A percentile compares a stretch with the other conserved stretches of the same genome.
These are phyloP conservation scores for Varroa destructor DNA, from an alignment of 1,140 invertebrate species.

Conservation along the genomic window DNA sequence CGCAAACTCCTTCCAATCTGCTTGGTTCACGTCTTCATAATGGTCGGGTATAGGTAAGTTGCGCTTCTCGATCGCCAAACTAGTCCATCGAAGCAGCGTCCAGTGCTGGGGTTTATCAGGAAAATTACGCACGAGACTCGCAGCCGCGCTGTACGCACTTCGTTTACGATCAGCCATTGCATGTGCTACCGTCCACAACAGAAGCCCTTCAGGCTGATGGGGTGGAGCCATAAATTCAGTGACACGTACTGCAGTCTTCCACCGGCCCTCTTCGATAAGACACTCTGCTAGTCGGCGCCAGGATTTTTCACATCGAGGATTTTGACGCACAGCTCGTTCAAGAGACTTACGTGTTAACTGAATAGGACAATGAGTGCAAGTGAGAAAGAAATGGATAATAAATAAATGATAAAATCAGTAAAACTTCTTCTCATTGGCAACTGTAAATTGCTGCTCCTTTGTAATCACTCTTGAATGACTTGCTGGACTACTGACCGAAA, in stretches of 20 bases:
- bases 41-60: neutral
- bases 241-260: neutral
- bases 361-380: too few species aligned
- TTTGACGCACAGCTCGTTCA: neutral
- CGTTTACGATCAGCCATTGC: constrained; percentile 10
- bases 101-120: constrained; percentile 12
- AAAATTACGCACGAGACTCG: constrained; percentile 6
- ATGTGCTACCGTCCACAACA: neutral
- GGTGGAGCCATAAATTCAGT: neutral
- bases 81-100: neutral
- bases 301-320: constrained; percentile 2
- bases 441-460: too few species aligned
- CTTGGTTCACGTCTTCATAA: neutral
- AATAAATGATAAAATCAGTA: too few species aligned
- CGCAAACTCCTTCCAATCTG: too few species aligned
- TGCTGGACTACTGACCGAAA: too few species aligned
- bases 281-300: constrained; percentile 23
- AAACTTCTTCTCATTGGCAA: too few species aligned
- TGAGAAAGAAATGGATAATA: too few species aligned
- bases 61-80: neutral
- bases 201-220: neutral
- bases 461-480: too few species aligned
- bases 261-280: neutral
- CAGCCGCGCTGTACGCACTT: neutral
- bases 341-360: neutral